These are phyloP conservation scores for Pollenia labialis DNA, from an alignment of 2,888 invertebrate species.

Conservation along the genomic window DNA sequence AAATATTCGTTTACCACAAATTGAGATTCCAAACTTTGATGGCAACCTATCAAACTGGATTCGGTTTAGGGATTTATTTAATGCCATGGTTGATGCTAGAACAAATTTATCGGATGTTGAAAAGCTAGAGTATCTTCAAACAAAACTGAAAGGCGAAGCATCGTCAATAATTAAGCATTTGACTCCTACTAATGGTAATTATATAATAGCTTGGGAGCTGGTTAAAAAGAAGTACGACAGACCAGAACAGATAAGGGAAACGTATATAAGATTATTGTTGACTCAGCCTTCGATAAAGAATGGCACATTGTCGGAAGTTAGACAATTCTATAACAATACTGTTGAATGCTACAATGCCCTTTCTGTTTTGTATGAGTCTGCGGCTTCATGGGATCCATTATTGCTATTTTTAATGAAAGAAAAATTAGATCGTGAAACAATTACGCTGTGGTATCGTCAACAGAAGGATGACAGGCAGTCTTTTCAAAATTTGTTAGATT, in stretches of 20 bases:
- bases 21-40: too few species aligned
- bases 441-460: slow-evolving; percentile 50
- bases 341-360: slow-evolving; percentile 12
- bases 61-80: slow-evolving; percentile 54
- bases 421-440: slow-evolving; percentile 54
- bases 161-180: too few species aligned
- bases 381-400: too few species aligned
- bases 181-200: too few species aligned
- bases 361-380: too few species aligned
- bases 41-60: slow-evolving; percentile 1
- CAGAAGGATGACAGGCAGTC: slow-evolving; percentile 28
- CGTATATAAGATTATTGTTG: not conserved
- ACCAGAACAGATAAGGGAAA: too few species aligned
- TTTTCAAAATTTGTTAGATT: slow-evolving; percentile 30
- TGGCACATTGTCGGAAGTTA: slow-evolving; percentile 27
- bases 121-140: too few species aligned
- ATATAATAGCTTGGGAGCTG: too few species aligned
- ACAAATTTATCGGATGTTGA: not conserved
- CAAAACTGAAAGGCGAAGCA: too few species aligned
- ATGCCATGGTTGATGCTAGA: slow-evolving; percentile 56
- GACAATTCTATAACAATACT: slow-evolving; percentile 44
- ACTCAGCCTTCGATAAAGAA: slow-evolving; percentile 44
- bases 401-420: not conserved
- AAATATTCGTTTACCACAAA: too few species aligned
- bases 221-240: too few species aligned